Conservation (phyloP, 2,888 invertebrate genomes). For the Clusia tigrina region DNA sequence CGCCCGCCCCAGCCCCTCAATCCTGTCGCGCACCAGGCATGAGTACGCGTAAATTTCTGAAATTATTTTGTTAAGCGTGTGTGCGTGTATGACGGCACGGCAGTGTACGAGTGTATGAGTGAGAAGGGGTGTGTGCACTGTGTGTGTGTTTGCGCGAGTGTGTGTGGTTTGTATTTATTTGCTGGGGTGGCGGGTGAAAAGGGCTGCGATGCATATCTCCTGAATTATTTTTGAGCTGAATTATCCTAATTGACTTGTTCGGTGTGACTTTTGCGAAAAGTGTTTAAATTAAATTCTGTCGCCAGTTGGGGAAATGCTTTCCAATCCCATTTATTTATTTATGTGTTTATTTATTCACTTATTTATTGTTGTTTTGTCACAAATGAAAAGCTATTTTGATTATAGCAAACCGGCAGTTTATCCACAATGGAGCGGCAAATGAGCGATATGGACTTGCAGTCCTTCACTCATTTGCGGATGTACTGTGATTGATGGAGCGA, state of each 20-base stretch:
- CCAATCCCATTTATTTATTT: no score
- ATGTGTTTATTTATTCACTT: no score
- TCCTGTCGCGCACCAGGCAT: not conserved
- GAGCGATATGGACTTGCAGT: no score
- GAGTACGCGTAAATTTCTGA: not conserved
- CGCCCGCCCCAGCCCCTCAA: not conserved
- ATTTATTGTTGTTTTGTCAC: no score
- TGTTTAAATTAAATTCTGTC: no score
- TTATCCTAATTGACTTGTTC: conserved; percentile 8
- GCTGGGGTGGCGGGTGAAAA: not conserved
- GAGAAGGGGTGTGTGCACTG: not conserved
- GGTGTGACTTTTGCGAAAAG: not conserved
- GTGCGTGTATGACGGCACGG: not conserved
- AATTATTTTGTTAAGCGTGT: not conserved
- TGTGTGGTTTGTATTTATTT: not conserved
- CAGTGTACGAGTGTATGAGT: not conserved
- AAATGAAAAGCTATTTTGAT: no score
- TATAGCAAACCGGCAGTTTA: no score
- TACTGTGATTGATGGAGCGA: no score
- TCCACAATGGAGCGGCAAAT: no score
- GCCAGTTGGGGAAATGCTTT: no score
- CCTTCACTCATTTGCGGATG: no score
- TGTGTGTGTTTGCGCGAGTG: not conserved
- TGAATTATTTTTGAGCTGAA: not conserved
- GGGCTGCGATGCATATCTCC: no score